Evolutionary conservation across 2,888 invertebrate species (phyloP).

Genomic region (Punctoribates punctum): DNA sequence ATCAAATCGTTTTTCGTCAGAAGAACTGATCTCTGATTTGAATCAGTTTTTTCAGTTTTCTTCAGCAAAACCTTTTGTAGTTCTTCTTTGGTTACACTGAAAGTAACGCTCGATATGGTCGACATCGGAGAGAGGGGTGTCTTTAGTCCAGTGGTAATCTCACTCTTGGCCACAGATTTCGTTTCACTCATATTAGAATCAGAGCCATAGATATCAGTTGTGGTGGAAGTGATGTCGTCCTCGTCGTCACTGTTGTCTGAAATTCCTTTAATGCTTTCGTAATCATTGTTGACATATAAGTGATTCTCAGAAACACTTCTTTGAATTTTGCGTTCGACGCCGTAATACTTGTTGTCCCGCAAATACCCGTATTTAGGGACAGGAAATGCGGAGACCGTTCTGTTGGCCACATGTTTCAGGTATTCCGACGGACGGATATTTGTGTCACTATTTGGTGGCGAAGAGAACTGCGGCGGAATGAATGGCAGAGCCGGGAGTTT

Average conservation of each 20-base stretch:
- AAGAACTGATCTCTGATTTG: slow-evolving; percentile 43
- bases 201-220: slow-evolving; percentile 39
- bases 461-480: slow-evolving; percentile 83
- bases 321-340: slow-evolving; percentile 30
- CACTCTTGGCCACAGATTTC: slow-evolving; percentile 21
- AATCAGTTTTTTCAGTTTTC: slow-evolving; percentile 64
- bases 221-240: slow-evolving; percentile 27
- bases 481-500: slow-evolving; percentile 63
- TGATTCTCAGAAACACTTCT: slow-evolving; percentile 44
- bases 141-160: slow-evolving; percentile 15
- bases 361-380: slow-evolving; percentile 39
- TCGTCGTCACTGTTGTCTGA: slow-evolving; percentile 28
- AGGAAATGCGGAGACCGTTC: slow-evolving; percentile 33
- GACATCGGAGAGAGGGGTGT: slow-evolving; percentile 39
- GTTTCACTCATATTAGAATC: slow-evolving; percentile 41
- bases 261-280: slow-evolving; percentile 33
- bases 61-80: slow-evolving; percentile 76
- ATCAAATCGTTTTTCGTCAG: slow-evolving; percentile 64
- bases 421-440: slow-evolving; percentile 91
- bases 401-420: slow-evolving; percentile 68
- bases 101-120: slow-evolving; percentile 39
- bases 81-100: slow-evolving; percentile 53
- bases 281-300: slow-evolving; percentile 37
- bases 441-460: slow-evolving; percentile 67
- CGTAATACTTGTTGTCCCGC: slow-evolving; percentile 31